phyloP scores from a whole-genome alignment of 2,113 vertebrate species.

The Colossoma macropomum region DNA sequence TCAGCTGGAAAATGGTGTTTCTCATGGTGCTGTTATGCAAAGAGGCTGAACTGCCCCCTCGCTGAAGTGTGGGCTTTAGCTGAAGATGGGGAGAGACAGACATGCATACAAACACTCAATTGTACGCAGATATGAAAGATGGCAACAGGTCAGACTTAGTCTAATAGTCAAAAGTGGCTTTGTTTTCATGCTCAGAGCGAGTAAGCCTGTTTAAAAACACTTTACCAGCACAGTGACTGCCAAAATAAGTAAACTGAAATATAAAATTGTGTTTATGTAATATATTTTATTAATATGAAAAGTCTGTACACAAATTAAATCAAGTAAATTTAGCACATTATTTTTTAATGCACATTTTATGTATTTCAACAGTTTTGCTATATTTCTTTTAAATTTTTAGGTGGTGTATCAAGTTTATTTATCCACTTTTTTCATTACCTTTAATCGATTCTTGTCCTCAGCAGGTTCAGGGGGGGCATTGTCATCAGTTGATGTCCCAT shows the following conservation, averaged over 20 bases:
- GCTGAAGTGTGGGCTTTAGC: slow-evolving; percentile 82
- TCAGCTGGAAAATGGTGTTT: slow-evolving; percentile 91
- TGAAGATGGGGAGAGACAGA: slow-evolving; percentile 68
- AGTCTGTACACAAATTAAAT: no score
- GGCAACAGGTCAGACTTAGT: not conserved
- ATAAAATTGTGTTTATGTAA: no score
- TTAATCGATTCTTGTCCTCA: slow-evolving; percentile 80
- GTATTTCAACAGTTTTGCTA: no score
- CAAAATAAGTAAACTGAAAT: no score
- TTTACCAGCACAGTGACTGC: no score
- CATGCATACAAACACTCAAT: slow-evolving; percentile 20
- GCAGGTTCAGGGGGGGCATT: slow-evolving; percentile 61
- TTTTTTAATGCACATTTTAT: no score
- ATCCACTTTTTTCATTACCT: slow-evolving; percentile 75
- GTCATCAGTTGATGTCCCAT: slow-evolving; percentile 66
- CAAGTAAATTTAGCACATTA: no score
- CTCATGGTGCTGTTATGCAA: slow-evolving; percentile 95
- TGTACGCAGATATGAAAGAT: not conserved
- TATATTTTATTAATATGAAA: no score
- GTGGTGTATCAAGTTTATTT: not conserved
- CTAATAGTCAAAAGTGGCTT: not conserved
- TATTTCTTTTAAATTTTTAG: no score
- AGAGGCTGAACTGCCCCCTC: slow-evolving; percentile 89
- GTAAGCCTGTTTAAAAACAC: not conserved
- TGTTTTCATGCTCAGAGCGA: not conserved